These are phyloP conservation scores for Microcaecilia unicolor DNA, from an alignment of 2,797 vertebrate genomes.

Conservation along the genomic window DNA sequence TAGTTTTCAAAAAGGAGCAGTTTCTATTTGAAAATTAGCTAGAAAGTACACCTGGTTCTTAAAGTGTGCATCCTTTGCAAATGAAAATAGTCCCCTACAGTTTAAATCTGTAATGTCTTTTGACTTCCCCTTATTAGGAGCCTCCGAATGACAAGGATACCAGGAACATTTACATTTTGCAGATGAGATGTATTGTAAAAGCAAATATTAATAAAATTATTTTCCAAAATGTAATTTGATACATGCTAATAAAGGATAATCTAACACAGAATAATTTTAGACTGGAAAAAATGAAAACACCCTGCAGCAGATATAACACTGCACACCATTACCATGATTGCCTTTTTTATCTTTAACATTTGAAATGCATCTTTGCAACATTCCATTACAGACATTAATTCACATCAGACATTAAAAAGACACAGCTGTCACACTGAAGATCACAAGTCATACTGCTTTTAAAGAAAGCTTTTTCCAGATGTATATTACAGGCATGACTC, in stretches of 20 bases:
- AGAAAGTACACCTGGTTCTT: too few species aligned
- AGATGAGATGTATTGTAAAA: too few species aligned
- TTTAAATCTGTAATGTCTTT: too few species aligned
- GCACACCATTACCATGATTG: slow-evolving; percentile 4
- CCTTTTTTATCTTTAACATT: too few species aligned
- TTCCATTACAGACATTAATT: slow-evolving; percentile 13
- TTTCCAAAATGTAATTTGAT: slow-evolving; percentile 25
- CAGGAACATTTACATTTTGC: too few species aligned
- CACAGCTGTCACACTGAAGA: slow-evolving; percentile 32
- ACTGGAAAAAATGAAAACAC: background rate
- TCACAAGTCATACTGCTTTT: slow-evolving; percentile 25
- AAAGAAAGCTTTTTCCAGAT: slow-evolving; percentile 19
- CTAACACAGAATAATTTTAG: slow-evolving; percentile 9
- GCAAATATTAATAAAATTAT: slow-evolving; percentile 16
- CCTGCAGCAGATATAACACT: background rate
- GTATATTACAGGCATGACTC: slow-evolving; percentile 36
- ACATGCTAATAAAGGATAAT: slow-evolving; percentile 11
- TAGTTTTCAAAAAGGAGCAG: too few species aligned
- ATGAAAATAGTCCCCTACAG: too few species aligned
- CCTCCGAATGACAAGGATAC: too few species aligned
- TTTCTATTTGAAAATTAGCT: too few species aligned
- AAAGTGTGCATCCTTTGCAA: too few species aligned
- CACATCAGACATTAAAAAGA: slow-evolving; percentile 27
- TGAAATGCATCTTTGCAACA: slow-evolving; percentile 3
- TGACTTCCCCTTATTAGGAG: too few species aligned